A percentile compares a stretch with the other conserved stretches of the same genome.
Evolutionary conservation across 2,888 invertebrate genomes (phyloP).

Genomic region (Auanema sp.): DNA sequence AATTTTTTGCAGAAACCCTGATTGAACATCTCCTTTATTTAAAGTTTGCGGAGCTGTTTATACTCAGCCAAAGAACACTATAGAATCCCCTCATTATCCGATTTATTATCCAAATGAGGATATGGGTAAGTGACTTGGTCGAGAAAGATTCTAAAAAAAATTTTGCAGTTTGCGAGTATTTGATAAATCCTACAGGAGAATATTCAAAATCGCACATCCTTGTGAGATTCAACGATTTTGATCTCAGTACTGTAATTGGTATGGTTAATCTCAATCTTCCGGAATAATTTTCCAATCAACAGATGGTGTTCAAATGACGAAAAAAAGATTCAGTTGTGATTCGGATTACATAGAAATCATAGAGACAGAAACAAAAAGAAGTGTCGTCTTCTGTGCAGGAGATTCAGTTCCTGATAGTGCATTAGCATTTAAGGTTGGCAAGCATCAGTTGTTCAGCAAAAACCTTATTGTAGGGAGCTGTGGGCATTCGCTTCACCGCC

Average conservation of each 20-base stretch:
- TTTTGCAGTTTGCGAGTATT: conserved; percentile 42
- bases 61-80: conserved; percentile 50
- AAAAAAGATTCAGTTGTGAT: conserved; percentile 36
- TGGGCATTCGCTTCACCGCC: conserved; percentile 49
- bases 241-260: conserved; percentile 33
- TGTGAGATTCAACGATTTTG: conserved; percentile 41
- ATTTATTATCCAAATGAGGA: conserved; percentile 54
- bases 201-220: conserved; percentile 28
- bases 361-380: conserved; percentile 35
- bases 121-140: not conserved
- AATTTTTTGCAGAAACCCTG: not conserved
- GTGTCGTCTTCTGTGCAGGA: conserved; percentile 42
- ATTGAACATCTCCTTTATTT: conserved; percentile 10
- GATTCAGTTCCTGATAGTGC: conserved; percentile 22
- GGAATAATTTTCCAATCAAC: not conserved
- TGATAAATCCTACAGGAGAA: conserved; percentile 46
- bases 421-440: conserved; percentile 41
- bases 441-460: not conserved
- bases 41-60: conserved; percentile 50
- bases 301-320: not conserved
- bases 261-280: not conserved
- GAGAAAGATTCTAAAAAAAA: not conserved
- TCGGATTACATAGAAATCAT: conserved; percentile 55
- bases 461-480: conserved; percentile 40
- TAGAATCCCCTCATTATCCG: conserved; percentile 60